Percentiles rank a stretch among this genome's conserved stretches.
Conservation (phyloP, 2,113 vertebrate genomes). For the Lasiurus borealis region DNA sequence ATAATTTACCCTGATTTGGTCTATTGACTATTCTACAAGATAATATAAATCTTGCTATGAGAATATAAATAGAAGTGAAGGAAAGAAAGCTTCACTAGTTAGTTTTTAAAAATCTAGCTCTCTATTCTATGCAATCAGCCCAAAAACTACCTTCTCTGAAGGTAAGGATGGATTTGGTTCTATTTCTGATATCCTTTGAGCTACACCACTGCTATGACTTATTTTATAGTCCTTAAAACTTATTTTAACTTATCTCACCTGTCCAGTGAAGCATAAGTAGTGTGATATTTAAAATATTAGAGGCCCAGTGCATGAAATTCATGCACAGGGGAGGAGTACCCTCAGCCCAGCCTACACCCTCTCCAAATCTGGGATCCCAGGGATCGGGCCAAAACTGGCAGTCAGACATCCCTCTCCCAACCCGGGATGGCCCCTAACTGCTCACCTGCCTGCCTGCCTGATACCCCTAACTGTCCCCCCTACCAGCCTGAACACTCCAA, state of each 20-base stretch:
- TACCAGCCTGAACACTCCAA: too few relatives aligned
- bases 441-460: too few relatives aligned
- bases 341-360: too few relatives aligned
- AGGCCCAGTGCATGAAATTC: too few relatives aligned
- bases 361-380: too few relatives aligned
- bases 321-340: too few relatives aligned
- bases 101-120: background rate
- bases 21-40: background rate
- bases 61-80: background rate
- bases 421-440: too few relatives aligned
- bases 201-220: background rate
- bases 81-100: background rate
- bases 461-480: too few relatives aligned
- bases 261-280: background rate
- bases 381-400: too few relatives aligned
- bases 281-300: background rate
- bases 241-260: conserved; percentile 55
- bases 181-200: background rate
- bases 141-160: conserved; percentile 17
- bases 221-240: background rate
- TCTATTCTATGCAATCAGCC: background rate
- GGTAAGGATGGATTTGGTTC: background rate
- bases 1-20: background rate
- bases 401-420: too few relatives aligned
- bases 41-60: conserved; percentile 2